Evolutionary conservation across 2,113 vertebrate species (phyloP), one percentile per base, ranked within the genome.

Genomic region (Ondatra zibethicus): DNA sequence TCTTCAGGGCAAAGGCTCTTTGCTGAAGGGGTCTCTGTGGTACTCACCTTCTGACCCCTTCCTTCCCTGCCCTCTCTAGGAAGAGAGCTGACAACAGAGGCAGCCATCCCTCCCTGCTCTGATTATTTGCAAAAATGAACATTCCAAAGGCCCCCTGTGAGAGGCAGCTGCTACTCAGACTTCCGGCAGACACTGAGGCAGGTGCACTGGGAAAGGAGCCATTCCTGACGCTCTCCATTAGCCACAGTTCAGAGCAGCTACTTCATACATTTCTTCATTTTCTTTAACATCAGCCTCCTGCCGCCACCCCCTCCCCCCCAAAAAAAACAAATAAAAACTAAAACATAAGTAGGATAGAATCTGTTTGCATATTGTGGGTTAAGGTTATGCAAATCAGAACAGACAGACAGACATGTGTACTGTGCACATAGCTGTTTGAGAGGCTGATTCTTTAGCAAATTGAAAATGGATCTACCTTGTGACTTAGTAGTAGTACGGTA

Each of bases 251-350:
- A 97, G 93, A 97, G 96, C 93, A 98, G 97, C 97, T 97, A 98
- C 98, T 98, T 98, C 97, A 98, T 97, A 99, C 98, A 98, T 97
- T 97, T 88, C 97, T 98, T 99, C 97, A 98, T 98, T 98, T 98
- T 98, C 98, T 97, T 97, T 86, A 89, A 98, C 96, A 98, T 31
- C 42, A 77, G 47, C 4, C 39, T 36, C 36, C 13, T 29, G 5
- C 68, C 39, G 45, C 25, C 3, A 4, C 21, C 33, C 80, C 25
- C 31, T 27, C 12, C 36, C 31, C 55, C 55, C 52, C 52, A 5
- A 47, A 39, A 17, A 78, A 78, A 78, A 98, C 94, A 96, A 97
- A 47, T 4, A 4, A 95, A 89, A 96, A 47, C 68, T 87, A 94
- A 96, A 72, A 97, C 96, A 97, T 92, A 97, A 97, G 95, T 88